A percentile compares a stretch with the other conserved stretches of the same genome.
These are phyloP conservation scores for Atractosteus spatula DNA, from an alignment of 2,113 vertebrate genomes.

Conservation along the genomic window DNA sequence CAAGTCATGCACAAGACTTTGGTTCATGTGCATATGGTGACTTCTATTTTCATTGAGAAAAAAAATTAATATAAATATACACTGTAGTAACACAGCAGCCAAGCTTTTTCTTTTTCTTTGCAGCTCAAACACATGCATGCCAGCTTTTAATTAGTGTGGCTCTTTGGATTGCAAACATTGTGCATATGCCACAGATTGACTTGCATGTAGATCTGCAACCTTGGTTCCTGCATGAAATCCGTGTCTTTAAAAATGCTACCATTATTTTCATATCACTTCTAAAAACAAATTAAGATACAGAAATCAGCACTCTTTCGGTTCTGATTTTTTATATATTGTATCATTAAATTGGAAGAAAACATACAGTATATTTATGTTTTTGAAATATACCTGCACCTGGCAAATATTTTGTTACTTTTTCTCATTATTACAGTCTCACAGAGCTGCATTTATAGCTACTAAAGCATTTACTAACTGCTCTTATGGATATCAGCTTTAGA, in stretches of 20 bases:
- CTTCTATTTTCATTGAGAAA: conserved; percentile 39
- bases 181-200: conserved; percentile 49
- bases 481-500: too few species aligned
- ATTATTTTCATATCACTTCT: conserved; percentile 42
- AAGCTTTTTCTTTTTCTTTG: conserved; percentile 42
- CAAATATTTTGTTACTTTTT: neutral
- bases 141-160: conserved; percentile 44
- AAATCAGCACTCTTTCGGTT: neutral
- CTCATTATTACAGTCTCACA: neutral
- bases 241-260: conserved; percentile 58
- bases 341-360: neutral
- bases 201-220: conserved; percentile 64
- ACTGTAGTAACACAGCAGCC: too few species aligned
- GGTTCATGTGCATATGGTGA: conserved; percentile 56
- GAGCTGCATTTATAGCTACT: too few species aligned
- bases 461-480: too few species aligned
- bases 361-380: neutral
- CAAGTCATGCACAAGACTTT: conserved; percentile 43
- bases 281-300: conserved; percentile 43
- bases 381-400: neutral
- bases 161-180: conserved; percentile 52
- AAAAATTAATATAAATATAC: too few species aligned
- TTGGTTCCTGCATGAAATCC: conserved; percentile 76
- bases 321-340: neutral
- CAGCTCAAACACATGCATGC: conserved; percentile 67